Evolutionary conservation across 2,888 invertebrate genomes (phyloP).

Genomic region (Trisateles emortualis): DNA sequence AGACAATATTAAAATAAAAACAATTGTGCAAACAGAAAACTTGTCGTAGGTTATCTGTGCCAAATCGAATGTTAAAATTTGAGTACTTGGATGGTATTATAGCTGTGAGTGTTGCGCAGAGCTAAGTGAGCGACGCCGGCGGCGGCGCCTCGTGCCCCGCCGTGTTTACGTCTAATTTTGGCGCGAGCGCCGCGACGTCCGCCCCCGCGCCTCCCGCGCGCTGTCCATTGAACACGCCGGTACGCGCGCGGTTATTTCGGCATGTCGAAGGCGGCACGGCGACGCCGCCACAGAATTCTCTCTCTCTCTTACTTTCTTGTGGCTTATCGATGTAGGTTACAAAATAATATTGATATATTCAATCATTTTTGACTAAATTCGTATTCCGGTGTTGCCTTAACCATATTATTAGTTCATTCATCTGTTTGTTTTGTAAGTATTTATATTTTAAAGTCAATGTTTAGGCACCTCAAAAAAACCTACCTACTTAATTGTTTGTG

Average conservation of each 20-base stretch:
- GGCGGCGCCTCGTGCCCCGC: slow-evolving; percentile 79
- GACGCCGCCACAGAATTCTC: slow-evolving; percentile 68
- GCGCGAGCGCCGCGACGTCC: slow-evolving; percentile 83
- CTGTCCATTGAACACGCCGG: slow-evolving; percentile 81
- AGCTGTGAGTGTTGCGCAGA: slow-evolving; percentile 40
- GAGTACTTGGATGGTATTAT: slow-evolving; percentile 41
- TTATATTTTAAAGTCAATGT: too few relatives aligned
- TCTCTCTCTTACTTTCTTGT: slow-evolving; percentile 50
- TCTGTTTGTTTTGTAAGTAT: too few relatives aligned
- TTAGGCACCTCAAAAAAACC: too few relatives aligned
- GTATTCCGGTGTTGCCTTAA: not conserved
- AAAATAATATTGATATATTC: slow-evolving; percentile 32
- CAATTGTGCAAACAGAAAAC: not conserved
- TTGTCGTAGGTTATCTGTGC: not conserved
- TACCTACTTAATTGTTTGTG: too few relatives aligned
- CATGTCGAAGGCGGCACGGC: slow-evolving; percentile 69
- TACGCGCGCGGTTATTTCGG: slow-evolving; percentile 82
- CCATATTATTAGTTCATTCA: too few relatives aligned
- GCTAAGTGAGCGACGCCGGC: slow-evolving; percentile 55
- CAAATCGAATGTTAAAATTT: slow-evolving; percentile 23
- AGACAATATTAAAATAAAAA: not conserved
- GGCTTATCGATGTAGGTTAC: slow-evolving; percentile 45
- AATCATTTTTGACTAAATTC: slow-evolving; percentile 2
- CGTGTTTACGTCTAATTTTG: slow-evolving; percentile 87
- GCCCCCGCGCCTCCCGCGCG: slow-evolving; percentile 69